Percentiles rank a stretch among this genome's conserved stretches.
These are phyloP conservation scores for Sebastes alutus DNA, from an alignment of 2,797 vertebrate species.

Conservation along the genomic window DNA sequence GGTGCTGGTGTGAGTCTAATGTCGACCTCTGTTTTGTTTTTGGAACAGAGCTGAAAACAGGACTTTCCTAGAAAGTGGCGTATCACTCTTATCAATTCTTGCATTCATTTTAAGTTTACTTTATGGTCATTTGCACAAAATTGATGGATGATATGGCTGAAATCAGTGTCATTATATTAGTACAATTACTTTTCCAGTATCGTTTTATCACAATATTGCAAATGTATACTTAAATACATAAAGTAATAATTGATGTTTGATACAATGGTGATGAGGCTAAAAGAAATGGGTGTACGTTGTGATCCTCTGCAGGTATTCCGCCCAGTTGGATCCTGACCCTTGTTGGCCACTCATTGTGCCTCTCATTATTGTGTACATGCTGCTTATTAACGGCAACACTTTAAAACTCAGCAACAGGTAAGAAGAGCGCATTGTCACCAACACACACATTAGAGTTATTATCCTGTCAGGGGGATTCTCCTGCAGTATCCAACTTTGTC, in stretches of 20 bases:
- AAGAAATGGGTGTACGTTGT: neutral
- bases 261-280: too few relatives aligned
- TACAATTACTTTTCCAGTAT: neutral
- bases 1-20: neutral
- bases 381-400: conserved; percentile 90
- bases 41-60: neutral
- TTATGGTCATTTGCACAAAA: neutral
- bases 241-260: neutral
- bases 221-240: neutral
- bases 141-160: neutral
- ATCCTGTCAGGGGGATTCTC: neutral
- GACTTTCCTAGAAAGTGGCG: neutral
- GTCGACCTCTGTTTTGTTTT: neutral
- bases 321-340: conserved; percentile 91
- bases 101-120: neutral
- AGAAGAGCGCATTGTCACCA: neutral
- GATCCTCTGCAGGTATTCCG: conserved; percentile 81
- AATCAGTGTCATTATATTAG: neutral
- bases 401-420: conserved; percentile 89
- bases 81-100: neutral
- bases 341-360: conserved; percentile 87
- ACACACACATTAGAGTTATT: neutral
- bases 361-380: conserved; percentile 81
- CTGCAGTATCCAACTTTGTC: neutral
- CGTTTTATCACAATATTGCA: neutral